Evolutionary conservation across 2,797 vertebrate genomes (phyloP).

Genomic region (Rhinogobio ventralis): DNA sequence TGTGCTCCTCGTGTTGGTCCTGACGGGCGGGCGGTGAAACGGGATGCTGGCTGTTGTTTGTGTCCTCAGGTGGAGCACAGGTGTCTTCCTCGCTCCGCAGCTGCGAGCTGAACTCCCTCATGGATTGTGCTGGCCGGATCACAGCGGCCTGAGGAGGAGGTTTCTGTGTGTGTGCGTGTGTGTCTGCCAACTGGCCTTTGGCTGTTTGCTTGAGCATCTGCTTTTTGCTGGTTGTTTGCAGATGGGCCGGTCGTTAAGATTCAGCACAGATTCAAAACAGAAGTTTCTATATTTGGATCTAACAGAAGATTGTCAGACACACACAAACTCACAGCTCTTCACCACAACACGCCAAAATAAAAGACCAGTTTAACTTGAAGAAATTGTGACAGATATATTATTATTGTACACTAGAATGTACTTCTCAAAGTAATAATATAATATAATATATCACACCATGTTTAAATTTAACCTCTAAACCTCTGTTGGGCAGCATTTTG

Average conservation of each 20-base stretch:
- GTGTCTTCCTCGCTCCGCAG: constrained; percentile 28
- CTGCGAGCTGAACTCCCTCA: not conserved
- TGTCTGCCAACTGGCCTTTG: not conserved
- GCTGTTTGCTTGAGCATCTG: constrained; percentile 3
- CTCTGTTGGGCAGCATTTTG: no score
- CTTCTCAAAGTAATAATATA: no score
- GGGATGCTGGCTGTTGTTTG: constrained; percentile 44
- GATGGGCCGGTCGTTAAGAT: not conserved
- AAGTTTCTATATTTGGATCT: not conserved
- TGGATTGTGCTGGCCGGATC: not conserved
- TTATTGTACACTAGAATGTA: no score
- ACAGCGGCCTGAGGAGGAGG: not conserved
- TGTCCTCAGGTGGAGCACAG: constrained; percentile 32
- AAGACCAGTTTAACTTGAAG: no score
- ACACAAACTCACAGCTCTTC: no score
- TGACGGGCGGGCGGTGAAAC: constrained; percentile 29
- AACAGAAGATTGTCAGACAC: no score
- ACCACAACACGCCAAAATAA: no score
- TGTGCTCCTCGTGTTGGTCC: not conserved
- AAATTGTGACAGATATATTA: no score
- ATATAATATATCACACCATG: no score
- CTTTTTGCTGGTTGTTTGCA: constrained; percentile 2
- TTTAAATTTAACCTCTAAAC: no score
- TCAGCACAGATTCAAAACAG: not conserved
- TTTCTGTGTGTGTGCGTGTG: not conserved